A percentile compares a stretch with the other conserved stretches of the same genome.
phyloP scores from a whole-genome alignment of 2,113 vertebrate genomes.

The Reinhardtius hippoglossoides region DNA sequence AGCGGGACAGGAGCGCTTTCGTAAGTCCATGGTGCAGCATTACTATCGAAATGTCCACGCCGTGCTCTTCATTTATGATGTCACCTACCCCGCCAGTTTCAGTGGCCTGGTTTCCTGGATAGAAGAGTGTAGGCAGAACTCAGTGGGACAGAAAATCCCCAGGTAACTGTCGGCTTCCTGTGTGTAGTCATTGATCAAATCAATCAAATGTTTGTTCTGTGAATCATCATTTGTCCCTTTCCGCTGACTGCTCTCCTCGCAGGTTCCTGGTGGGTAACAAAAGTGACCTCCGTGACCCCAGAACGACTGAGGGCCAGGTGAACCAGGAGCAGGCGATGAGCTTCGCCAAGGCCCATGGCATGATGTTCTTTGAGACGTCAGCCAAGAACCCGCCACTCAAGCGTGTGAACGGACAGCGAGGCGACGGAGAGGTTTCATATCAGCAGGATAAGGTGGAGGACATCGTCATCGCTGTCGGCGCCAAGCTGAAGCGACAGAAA shows the following conservation, averaged over 20 bases:
- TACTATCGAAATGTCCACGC: conserved; percentile 96
- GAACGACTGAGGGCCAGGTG: conserved; percentile 82
- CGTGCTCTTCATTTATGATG: conserved; percentile 93
- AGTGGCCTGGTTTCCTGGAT: conserved; percentile 89
- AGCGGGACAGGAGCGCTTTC: conserved; percentile 94
- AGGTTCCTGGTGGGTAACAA: conserved; percentile 96
- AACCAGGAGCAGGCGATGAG: conserved; percentile 88
- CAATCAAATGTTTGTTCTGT: not conserved
- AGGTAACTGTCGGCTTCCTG: conserved; percentile 68
- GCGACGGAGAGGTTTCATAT: conserved; percentile 57
- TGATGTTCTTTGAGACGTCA: conserved; percentile 94
- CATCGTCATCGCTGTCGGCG: conserved; percentile 90
- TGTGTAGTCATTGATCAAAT: not conserved
- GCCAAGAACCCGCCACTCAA: conserved; percentile 88
- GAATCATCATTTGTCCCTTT: not conserved
- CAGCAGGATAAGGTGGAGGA: conserved; percentile 88
- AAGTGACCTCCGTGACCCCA: conserved; percentile 83
- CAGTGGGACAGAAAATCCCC: conserved; percentile 87
- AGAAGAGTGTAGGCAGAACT: conserved; percentile 93
- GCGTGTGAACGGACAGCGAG: not conserved
- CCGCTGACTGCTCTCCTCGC: not conserved
- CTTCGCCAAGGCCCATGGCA: conserved; percentile 90
- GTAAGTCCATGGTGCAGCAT: conserved; percentile 97
- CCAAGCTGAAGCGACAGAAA: conserved; percentile 91
- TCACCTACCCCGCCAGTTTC: conserved; percentile 90